A percentile compares a stretch with the other conserved stretches of the same genome.
Evolutionary conservation across 2,888 invertebrate genomes (phyloP).

Genomic region (Lycocerus yunnanus): DNA sequence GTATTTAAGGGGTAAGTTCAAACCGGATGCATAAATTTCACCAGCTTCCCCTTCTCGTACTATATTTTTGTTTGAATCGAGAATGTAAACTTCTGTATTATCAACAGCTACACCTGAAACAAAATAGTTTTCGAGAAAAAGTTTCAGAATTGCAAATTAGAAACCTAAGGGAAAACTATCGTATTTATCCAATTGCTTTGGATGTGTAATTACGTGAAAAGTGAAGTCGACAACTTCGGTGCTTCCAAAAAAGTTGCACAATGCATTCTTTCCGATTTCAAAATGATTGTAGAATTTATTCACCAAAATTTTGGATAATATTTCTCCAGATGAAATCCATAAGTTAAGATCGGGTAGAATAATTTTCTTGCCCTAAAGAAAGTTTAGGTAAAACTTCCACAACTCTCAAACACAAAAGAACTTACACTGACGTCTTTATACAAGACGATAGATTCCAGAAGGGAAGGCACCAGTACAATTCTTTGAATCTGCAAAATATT

Average conservation of each 20-base stretch:
- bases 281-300: slow-evolving; percentile 78
- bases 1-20: slow-evolving; percentile 80
- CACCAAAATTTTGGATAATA: slow-evolving; percentile 72
- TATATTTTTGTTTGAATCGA: slow-evolving; percentile 74
- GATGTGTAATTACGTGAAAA: slow-evolving; percentile 68
- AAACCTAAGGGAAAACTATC: slow-evolving; percentile 82
- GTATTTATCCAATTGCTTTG: slow-evolving; percentile 63
- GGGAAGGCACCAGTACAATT: slow-evolving; percentile 81
- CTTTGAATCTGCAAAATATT: slow-evolving; percentile 66
- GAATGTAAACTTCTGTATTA: slow-evolving; percentile 79
- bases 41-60: slow-evolving; percentile 76
- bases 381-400: background rate
- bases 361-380: slow-evolving; percentile 50
- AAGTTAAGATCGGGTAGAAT: slow-evolving; percentile 66
- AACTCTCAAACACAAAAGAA: background rate
- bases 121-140: slow-evolving; percentile 3
- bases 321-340: slow-evolving; percentile 91
- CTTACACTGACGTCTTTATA: slow-evolving; percentile 66
- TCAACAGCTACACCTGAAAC: slow-evolving; percentile 71
- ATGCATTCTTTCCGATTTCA: slow-evolving; percentile 62
- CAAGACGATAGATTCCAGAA: slow-evolving; percentile 79
- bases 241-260: slow-evolving; percentile 90
- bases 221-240: slow-evolving; percentile 93
- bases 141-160: background rate
- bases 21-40: slow-evolving; percentile 80